Evolutionary conservation across 2,113 vertebrate genomes (phyloP).

Genomic region (Vulpes lagopus): DNA sequence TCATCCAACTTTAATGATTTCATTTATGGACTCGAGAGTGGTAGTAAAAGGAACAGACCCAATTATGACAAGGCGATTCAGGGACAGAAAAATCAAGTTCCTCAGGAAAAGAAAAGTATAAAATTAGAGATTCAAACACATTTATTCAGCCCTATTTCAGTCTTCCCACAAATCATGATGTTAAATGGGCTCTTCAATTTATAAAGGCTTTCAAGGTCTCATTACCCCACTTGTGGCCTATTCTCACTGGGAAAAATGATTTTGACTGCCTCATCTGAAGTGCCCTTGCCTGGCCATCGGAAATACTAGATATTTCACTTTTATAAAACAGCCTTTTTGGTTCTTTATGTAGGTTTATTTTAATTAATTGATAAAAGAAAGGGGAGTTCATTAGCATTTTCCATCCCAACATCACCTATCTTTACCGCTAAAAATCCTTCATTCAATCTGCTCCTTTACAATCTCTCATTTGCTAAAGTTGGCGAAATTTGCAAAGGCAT

Average conservation of each 20-base stretch:
- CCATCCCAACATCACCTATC: conserved; percentile 85
- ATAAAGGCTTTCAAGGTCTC: conserved; percentile 84
- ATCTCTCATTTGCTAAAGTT: conserved; percentile 98
- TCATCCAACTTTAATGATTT: conserved; percentile 89
- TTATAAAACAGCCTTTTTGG: conserved; percentile 88
- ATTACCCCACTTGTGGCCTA: conserved; percentile 71
- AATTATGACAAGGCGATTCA: conserved; percentile 87
- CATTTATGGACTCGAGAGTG: conserved; percentile 87
- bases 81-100: conserved; percentile 89
- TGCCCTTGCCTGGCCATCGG: conserved; percentile 80
- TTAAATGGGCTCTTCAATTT: conserved; percentile 83
- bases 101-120: conserved; percentile 89
- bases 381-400: conserved; percentile 85
- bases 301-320: conserved; percentile 83
- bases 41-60: conserved; percentile 89
- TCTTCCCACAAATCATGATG: conserved; percentile 82
- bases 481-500: conserved; percentile 99
- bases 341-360: conserved; percentile 86
- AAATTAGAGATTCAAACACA: conserved; percentile 89
- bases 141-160: conserved; percentile 84
- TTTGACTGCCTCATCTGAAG: conserved; percentile 80
- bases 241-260: conserved; percentile 82
- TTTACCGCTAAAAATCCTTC: conserved; percentile 97
- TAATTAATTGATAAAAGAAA: conserved; percentile 86
- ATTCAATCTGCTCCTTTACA: conserved; percentile 88